These are phyloP conservation scores for Diabrotica virgifera DNA, from an alignment of 1,140 invertebrate species.

Conservation along the genomic window DNA sequence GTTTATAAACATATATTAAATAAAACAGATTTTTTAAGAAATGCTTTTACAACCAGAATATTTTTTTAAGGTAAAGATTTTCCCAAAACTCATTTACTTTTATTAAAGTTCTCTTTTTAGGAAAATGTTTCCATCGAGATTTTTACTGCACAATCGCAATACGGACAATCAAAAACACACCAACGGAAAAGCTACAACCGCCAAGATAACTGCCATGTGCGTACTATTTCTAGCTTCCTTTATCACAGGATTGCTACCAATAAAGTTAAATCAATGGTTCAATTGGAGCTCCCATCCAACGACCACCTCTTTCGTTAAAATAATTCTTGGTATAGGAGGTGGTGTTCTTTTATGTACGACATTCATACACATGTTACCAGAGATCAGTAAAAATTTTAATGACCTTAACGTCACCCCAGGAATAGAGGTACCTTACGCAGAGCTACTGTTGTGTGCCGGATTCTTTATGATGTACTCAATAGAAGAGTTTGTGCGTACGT, in stretches of 20 bases:
- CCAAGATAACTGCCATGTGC: conserved; percentile 71
- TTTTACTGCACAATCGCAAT: neutral
- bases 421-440: conserved; percentile 63
- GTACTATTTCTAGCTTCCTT: conserved; percentile 67
- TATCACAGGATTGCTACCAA: conserved; percentile 65
- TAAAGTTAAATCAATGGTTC: conserved; percentile 62
- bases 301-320: conserved; percentile 52
- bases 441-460: conserved; percentile 69
- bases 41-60: no score
- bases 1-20: no score
- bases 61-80: no score
- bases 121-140: neutral
- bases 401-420: conserved; percentile 54
- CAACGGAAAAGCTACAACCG: conserved; percentile 38
- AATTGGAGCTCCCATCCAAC: conserved; percentile 53
- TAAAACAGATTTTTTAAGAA: no score
- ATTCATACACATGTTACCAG: conserved; percentile 86
- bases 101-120: neutral
- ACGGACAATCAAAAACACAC: neutral
- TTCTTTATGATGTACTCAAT: conserved; percentile 87
- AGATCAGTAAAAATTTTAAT: conserved; percentile 71
- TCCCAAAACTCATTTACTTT: no score
- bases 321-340: conserved; percentile 83
- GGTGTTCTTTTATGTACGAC: conserved; percentile 88
- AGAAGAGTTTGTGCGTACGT: conserved; percentile 77